Conservation (phyloP, 2,113 vertebrate species). For the Spea multiplicata region DNA sequence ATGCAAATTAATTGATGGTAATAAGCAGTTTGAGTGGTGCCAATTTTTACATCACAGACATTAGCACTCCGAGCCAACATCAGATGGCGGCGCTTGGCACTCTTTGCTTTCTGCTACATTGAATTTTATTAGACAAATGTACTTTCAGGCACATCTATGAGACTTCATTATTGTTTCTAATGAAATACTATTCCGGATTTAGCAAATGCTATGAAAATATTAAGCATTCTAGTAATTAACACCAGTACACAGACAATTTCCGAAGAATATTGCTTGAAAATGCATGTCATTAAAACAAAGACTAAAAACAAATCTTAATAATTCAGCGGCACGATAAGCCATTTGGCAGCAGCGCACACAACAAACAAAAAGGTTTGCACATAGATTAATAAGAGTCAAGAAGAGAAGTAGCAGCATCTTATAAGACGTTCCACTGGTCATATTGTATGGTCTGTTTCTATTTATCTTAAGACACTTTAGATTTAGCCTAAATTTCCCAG, state of each 20-base stretch:
- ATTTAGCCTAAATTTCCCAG: not conserved
- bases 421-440: no score
- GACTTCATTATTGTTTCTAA: conserved; percentile 44
- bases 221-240: conserved; percentile 44
- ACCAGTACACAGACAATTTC: conserved; percentile 8
- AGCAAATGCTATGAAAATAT: conserved; percentile 37
- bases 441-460: no score
- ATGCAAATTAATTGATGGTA: conserved; percentile 46
- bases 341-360: conserved; percentile 45
- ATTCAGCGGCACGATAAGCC: conserved; percentile 39
- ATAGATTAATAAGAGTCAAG: no score
- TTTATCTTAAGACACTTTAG: no score
- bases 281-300: not conserved
- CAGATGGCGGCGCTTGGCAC: conserved; percentile 41
- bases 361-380: conserved; percentile 45
- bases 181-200: conserved; percentile 33
- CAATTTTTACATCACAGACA: conserved; percentile 45
- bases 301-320: not conserved
- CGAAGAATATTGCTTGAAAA: conserved; percentile 13
- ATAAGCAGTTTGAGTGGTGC: conserved; percentile 42
- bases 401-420: no score
- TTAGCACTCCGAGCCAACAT: conserved; percentile 39
- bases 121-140: conserved; percentile 33
- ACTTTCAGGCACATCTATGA: conserved; percentile 39
- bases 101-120: conserved; percentile 37